Evolutionary conservation across 2,113 vertebrate genomes (phyloP).

Genomic region (Talpa occidentalis): DNA sequence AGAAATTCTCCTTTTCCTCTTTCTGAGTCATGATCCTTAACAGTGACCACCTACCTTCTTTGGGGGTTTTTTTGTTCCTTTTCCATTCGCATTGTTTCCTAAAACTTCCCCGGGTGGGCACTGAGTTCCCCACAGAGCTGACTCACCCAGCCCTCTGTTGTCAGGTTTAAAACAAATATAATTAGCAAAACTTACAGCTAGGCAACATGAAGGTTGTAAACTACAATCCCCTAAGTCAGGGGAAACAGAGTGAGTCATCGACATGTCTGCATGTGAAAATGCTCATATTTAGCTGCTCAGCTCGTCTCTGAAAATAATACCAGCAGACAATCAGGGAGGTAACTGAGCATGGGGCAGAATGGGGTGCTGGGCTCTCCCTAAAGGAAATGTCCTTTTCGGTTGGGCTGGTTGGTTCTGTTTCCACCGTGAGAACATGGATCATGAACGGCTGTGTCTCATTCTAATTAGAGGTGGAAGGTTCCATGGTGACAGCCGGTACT

Average conservation of each 20-base stretch:
- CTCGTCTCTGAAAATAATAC: not conserved
- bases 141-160: conserved; percentile 62
- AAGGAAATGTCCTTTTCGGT: not conserved
- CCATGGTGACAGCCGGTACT: not conserved
- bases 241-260: conserved; percentile 66
- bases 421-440: not conserved
- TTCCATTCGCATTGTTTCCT: conserved; percentile 59
- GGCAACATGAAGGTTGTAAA: conserved; percentile 53
- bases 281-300: not conserved
- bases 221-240: conserved; percentile 33
- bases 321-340: not conserved
- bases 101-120: conserved; percentile 33
- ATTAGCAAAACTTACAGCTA: conserved; percentile 59
- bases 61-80: not conserved
- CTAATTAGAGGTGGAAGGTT: not conserved
- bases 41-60: conserved; percentile 3
- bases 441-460: not conserved
- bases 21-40: not conserved
- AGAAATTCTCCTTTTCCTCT: not conserved
- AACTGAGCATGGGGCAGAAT: rapidly evolving
- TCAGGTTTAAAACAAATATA: conserved; percentile 67
- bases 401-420: not conserved
- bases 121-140: conserved; percentile 53
- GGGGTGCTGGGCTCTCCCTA: not conserved
- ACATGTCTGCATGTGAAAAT: not conserved